Evolutionary conservation across 1,140 invertebrate genomes (phyloP).

Genomic region (Drosophila sturtevanti): DNA sequence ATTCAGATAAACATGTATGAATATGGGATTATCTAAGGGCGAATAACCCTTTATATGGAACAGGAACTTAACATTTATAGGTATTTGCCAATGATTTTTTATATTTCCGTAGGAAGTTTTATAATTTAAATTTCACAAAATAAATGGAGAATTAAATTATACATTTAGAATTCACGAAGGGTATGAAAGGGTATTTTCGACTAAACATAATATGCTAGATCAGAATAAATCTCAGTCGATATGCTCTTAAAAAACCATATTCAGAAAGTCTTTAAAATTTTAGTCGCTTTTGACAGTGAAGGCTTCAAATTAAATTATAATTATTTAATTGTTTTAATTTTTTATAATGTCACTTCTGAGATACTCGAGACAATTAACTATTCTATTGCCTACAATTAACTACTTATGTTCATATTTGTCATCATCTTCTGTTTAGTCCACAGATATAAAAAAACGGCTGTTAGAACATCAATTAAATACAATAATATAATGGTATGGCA

Average conservation of each 20-base stretch:
- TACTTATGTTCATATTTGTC: constrained; percentile 1
- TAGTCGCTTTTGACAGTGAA: no score
- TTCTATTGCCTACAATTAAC: neutral
- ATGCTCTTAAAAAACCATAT: no score
- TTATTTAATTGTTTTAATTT: neutral
- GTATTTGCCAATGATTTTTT: no score
- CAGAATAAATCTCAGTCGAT: no score
- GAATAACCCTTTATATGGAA: neutral
- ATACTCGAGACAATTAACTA: neutral
- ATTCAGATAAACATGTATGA: neutral
- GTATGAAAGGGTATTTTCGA: no score
- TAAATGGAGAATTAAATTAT: no score
- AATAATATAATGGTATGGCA: constrained; percentile 3
- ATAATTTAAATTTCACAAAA: no score
- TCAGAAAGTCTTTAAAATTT: no score
- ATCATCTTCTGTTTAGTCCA: neutral
- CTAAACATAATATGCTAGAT: no score
- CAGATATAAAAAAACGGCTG: constrained; percentile 5
- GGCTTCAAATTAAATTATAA: neutral
- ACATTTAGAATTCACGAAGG: no score
- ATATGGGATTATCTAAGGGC: neutral
- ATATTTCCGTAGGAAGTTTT: neutral
- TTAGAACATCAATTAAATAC: constrained; percentile 34
- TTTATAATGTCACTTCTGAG: neutral
- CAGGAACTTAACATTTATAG: neutral